These are phyloP conservation scores for Spodoptera exigua DNA, from an alignment of 2,888 invertebrate genomes.

Conservation along the genomic window DNA sequence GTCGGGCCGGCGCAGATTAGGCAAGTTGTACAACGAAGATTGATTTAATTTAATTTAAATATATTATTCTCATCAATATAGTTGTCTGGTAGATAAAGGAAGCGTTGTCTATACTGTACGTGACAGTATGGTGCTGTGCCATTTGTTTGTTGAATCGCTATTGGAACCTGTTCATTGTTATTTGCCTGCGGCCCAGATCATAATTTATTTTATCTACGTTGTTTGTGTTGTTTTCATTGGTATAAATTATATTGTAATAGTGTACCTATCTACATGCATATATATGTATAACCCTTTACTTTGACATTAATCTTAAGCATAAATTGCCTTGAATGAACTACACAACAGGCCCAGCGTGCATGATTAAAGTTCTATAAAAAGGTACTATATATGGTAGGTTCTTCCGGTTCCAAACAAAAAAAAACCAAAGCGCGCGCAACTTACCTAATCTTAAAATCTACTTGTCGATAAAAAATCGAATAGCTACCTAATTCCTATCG, in stretches of 20 bases:
- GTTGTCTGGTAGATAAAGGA: conserved; percentile 51
- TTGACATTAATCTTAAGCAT: not conserved
- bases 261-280: no score
- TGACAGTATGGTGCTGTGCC: conserved; percentile 33
- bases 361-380: conserved; percentile 21
- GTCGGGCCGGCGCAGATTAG: conserved; percentile 72
- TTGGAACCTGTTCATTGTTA: conserved; percentile 22
- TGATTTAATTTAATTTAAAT: conserved; percentile 27
- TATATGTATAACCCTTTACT: no score
- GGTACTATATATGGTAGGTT: no score
- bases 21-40: conserved; percentile 61
- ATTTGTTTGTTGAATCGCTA: conserved; percentile 26
- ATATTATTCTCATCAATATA: conserved; percentile 20
- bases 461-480: conserved; percentile 27
- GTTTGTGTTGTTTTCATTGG: not conserved
- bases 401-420: conserved; percentile 24
- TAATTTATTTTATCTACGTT: not conserved
- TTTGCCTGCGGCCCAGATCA: conserved; percentile 3
- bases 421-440: conserved; percentile 27
- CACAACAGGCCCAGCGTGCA: conserved; percentile 2
- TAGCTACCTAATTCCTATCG: conserved; percentile 17
- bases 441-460: conserved; percentile 15
- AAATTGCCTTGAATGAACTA: conserved; percentile 2
- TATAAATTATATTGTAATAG: not conserved
- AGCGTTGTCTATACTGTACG: conserved; percentile 31